phyloP scores from a whole-genome alignment of 2,797 vertebrate genomes.

The Choloepus didactylus region DNA sequence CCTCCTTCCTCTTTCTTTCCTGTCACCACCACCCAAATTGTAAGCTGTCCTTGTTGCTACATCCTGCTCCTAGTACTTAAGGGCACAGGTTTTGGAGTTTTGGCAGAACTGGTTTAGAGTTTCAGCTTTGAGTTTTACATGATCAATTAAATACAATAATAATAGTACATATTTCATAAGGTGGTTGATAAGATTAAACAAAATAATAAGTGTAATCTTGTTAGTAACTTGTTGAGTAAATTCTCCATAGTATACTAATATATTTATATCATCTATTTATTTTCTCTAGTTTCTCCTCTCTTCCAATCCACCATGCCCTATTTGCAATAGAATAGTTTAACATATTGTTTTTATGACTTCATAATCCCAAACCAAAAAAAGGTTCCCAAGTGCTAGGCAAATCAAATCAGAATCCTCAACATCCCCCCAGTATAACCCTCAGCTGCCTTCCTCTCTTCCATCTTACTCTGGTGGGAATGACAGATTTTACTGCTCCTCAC shows the following conservation, averaged over 20 bases:
- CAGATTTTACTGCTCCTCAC: background rate
- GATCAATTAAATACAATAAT: conserved; percentile 48
- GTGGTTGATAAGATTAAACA: background rate
- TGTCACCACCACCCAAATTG: conserved; percentile 26
- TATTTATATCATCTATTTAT: background rate
- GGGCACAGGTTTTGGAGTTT: background rate
- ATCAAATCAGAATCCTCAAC: background rate
- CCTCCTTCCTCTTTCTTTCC: conserved; percentile 9
- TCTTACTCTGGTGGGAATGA: background rate
- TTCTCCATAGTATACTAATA: background rate
- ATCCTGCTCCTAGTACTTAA: conserved; percentile 23
- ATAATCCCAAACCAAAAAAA: background rate
- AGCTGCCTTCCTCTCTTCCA: background rate
- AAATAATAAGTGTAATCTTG: background rate
- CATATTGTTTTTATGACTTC: background rate
- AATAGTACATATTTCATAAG: background rate
- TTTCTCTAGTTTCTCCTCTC: background rate
- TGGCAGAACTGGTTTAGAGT: background rate
- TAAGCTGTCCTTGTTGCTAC: conserved; percentile 56
- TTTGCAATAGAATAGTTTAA: background rate
- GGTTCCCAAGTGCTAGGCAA: background rate
- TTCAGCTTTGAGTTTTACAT: conserved; percentile 48
- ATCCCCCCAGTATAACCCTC: background rate
- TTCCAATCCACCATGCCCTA: background rate
- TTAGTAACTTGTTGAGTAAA: background rate